Evolutionary conservation across 1,140 invertebrate species (phyloP), one percentile per base, ranked within the genome.

Genomic region (Microplitis mediator): DNA sequence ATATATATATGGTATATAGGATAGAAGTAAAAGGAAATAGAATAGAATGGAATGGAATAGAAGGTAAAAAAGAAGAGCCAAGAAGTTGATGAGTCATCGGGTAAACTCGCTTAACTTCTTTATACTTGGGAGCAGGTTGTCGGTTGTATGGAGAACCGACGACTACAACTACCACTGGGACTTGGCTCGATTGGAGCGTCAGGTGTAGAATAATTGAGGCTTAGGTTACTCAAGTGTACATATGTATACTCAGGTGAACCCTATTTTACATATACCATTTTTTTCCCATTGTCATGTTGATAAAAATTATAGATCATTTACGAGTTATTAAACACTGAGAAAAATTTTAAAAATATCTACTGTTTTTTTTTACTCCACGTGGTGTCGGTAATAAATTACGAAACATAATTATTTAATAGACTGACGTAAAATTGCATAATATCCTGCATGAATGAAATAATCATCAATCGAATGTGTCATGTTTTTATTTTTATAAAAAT

Each of bases 231-330:
- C 63, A 65, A 39, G 63, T 65, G 63, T 51, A 35, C 45, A 45
- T 45, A 35, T 51, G 45, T 65, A 65, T 65, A 65, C 63, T 51
- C 63, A 65, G 63, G 63, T 65, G 63, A 51, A 65, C 45, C 63
- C 5, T 50, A 23, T n/a, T 8, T n/a, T 34, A 8, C 31, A 11
- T 9, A n/a, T 16, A 14, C 23, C 23, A 23, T 23, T 56, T 56
- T 16, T 16, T 34, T 4, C 9, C 9, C 58, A 60, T 60, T 11
- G 16, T 11, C 23, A 23, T 45, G 6, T 45, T 45, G 39, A 23
- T 51, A 51, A 9, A n/a, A 16, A 56, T 56, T 56, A 56, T 16
- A 23, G n/a, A 56, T 16, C 52, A n/a, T 23, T 16, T 16, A 16
- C 23, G 2, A 1, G 23, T 16, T 31, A 61, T 61, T 31, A 61